Evolutionary conservation across 1,140 invertebrate species (phyloP), one percentile per base, ranked within the genome.

Genomic region (Dreissena polymorpha): DNA sequence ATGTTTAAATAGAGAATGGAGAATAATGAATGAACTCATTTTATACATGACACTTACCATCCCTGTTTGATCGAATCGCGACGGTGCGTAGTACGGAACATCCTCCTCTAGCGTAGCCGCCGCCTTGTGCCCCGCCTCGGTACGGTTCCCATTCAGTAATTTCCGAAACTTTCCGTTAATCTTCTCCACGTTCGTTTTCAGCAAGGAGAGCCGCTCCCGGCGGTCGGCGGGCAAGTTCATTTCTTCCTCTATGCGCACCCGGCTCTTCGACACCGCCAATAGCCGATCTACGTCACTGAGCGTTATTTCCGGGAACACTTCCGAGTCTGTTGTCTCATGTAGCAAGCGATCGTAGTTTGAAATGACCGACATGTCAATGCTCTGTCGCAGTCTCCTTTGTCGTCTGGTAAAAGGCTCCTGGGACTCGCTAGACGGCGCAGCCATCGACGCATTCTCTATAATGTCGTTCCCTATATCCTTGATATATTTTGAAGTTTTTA

Each of bases 151-250:
- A 21, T 83, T 82, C 53, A 69, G 12, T 13, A 83, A 63, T 55
- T 68, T 60, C 51, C 10, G 55, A 68, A 84, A 87, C 60, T 78
- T 85, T 39, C 64, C 64, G 25, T 88, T 86, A 13, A 88, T 88
- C 23, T 76, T 80, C 10, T 83, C 25, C 18, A 88, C 86, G 55
- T 88, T 88, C 14, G 84, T 70, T 23, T 78, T 86, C 13, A 88
- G 65, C 10, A 57, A 16, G 2, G 84, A 50, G 16, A 88, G 72
- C 13, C 88, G 60, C 14, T 53, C 71, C 18, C 87, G 76, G 53
- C 72, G 71, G 39, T 86, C 83, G 13, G 25, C 67, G 13, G 88
- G 86, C 67, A 88, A 63, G 39, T 87, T 82, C 10, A 88, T 29
- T 55, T 78, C 76, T 14, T 21, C 27, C 27, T 87, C 75, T 8